These are phyloP conservation scores for Jacana jacana DNA, from an alignment of 2,113 vertebrate genomes.

Conservation along the genomic window DNA sequence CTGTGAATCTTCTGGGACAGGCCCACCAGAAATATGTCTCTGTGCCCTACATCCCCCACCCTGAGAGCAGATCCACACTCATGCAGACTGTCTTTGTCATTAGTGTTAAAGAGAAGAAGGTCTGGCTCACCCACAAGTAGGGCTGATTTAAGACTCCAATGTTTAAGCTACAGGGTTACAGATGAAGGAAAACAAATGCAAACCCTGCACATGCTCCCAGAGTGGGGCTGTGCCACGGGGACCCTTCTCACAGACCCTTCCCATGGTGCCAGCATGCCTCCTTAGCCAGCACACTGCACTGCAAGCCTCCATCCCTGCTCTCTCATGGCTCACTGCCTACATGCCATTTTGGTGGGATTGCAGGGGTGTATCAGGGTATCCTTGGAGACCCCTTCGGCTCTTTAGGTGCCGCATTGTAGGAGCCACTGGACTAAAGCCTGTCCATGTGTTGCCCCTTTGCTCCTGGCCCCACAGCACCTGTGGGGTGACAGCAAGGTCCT, in stretches of 20 bases:
- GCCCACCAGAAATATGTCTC: not conserved
- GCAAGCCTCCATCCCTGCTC: not conserved
- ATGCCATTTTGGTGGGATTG: not conserved
- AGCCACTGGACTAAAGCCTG: not conserved
- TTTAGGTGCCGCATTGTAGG: not conserved
- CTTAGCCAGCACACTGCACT: not conserved
- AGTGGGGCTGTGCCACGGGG: rapidly evolving
- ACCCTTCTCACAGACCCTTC: not conserved
- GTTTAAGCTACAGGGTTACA: not conserved
- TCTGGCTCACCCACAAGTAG: not conserved
- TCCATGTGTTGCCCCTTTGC: not conserved
- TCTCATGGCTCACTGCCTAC: rapidly evolving
- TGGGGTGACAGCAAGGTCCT: not conserved
- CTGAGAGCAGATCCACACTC: not conserved
- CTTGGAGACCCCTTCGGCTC: rapidly evolving
- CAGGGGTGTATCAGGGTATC: not conserved
- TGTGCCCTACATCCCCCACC: not conserved
- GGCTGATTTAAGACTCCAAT: not conserved
- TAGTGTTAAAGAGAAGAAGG: not conserved
- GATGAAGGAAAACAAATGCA: not conserved
- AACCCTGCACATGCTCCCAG: rapidly evolving
- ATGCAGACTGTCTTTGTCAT: rapidly evolving
- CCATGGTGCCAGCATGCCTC: rapidly evolving
- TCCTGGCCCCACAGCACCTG: not conserved
- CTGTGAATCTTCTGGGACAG: not conserved